Evolutionary conservation across 2,888 invertebrate species (phyloP).

Genomic region (Lottia scabra): DNA sequence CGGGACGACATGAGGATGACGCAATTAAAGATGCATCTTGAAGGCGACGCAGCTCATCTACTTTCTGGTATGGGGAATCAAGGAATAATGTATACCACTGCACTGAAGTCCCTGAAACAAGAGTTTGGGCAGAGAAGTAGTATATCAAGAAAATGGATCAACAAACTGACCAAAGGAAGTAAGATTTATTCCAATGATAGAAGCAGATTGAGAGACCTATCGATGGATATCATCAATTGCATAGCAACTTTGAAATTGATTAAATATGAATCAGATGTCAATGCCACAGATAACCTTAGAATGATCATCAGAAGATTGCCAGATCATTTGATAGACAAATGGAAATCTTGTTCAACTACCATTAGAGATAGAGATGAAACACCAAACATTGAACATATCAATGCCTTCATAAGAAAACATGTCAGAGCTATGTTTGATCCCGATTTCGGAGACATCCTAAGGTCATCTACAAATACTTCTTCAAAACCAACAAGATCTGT

Average conservation of each 20-base stretch:
- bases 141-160: conserved; percentile 14
- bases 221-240: conserved; percentile 11
- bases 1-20: conserved; percentile 15
- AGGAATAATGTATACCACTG: conserved; percentile 13
- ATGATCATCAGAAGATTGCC: conserved; percentile 13
- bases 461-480: not conserved
- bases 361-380: conserved; percentile 19
- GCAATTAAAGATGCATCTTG: conserved; percentile 10
- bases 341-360: not conserved
- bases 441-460: conserved; percentile 17
- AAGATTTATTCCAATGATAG: conserved; percentile 1
- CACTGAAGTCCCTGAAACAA: conserved; percentile 16
- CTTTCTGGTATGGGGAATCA: conserved; percentile 7
- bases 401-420: conserved; percentile 7
- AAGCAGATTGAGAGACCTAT: conserved; percentile 2
- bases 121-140: conserved; percentile 14
- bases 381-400: conserved; percentile 10
- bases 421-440: conserved; percentile 20
- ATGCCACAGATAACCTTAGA: conserved; percentile 1
- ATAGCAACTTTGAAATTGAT: conserved; percentile 11
- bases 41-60: not conserved
- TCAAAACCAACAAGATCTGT: too few species aligned
- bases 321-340: conserved; percentile 10
- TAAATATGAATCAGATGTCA: not conserved
- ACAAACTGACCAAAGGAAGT: conserved; percentile 7